These are phyloP conservation scores for Macrochelys suwanniensis DNA, from an alignment of 2,797 vertebrate species.

Conservation along the genomic window DNA sequence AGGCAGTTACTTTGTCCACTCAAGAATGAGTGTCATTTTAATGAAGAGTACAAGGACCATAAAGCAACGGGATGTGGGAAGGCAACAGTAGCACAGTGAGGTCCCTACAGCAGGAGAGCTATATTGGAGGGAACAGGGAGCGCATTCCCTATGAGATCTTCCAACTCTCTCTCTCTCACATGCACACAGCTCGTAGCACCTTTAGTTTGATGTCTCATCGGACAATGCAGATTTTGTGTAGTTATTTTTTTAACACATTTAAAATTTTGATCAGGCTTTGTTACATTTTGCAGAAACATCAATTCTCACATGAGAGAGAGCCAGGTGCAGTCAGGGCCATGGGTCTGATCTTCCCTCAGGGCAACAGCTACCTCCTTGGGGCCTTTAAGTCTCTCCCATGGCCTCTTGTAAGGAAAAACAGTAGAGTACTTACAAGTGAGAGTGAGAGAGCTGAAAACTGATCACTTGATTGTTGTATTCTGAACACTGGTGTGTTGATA, in stretches of 20 bases:
- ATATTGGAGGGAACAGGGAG: background rate
- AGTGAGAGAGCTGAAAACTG: background rate
- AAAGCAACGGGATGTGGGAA: background rate
- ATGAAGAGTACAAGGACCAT: background rate
- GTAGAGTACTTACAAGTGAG: slow-evolving; percentile 33
- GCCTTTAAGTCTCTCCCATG: background rate
- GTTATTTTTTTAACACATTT: background rate
- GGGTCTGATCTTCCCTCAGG: slow-evolving; percentile 9
- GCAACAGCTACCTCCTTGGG: background rate
- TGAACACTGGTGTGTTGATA: slow-evolving; percentile 9
- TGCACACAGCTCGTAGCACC: background rate
- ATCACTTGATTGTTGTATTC: slow-evolving; percentile 9
- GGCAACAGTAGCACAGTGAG: background rate
- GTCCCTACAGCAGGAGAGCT: background rate
- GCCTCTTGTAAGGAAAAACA: slow-evolving; percentile 7
- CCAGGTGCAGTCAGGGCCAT: background rate
- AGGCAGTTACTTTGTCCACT: background rate
- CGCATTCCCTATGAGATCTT: background rate
- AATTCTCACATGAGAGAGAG: background rate
- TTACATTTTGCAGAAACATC: background rate
- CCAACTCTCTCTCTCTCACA: background rate
- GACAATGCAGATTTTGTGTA: background rate
- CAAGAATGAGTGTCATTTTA: background rate
- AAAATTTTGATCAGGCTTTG: background rate
- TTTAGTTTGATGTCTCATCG: background rate